Base-by-base conservation (phyloP, 2,113 vertebrate genomes). In the Vulpes ferrilata region DNA sequence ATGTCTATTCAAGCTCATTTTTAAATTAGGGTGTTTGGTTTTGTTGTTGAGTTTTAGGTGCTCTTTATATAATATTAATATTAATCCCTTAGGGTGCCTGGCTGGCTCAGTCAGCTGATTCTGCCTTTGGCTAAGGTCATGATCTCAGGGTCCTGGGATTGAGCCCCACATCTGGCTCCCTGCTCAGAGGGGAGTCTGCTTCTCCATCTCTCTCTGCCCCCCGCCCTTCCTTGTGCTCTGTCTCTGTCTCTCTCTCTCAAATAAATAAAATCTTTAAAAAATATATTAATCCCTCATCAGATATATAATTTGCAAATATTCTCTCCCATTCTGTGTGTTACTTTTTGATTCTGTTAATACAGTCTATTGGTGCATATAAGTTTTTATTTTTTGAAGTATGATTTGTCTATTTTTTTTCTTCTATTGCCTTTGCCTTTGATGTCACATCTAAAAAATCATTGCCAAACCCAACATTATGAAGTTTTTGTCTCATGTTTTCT, bases 381-480 rank as follows among this genome's bases (percentile, higher is more conserved):
- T 35, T 90, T 90, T 88, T 38, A 30, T 71, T 81, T 81, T 43
- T 60, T 89, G 5, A 88, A 74, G 27, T 76, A 60, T 4, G 27
- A 19, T 85, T 91, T 87, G 11, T 86, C 23, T 71, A 12, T 62
- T 96, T 92, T 43, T 43, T 79, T 78, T 51, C 43, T 78, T 78
- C 64, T 48, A 53, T 81, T 76, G 80, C 35, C 12, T 93, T 0
- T 65, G 27, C 35, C 48, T 83, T 91, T 93, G 43, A 6, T 64
- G 16, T 90, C 51, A 95, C 64, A 80, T 13, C 12, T n/a, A 95
- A 93, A 23, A 94, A 93, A n/a, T 62, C 27, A 71, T 32, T 74
- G 22, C 9, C 65, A 95, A 93, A 86, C 85, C 78, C 81, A 81
- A 35, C 43, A 15, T 38, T 67, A 30, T 82, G 35, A 78, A 64